Evolutionary conservation across 2,888 invertebrate genomes (phyloP).

Genomic region (Melanostoma mellinum): DNA sequence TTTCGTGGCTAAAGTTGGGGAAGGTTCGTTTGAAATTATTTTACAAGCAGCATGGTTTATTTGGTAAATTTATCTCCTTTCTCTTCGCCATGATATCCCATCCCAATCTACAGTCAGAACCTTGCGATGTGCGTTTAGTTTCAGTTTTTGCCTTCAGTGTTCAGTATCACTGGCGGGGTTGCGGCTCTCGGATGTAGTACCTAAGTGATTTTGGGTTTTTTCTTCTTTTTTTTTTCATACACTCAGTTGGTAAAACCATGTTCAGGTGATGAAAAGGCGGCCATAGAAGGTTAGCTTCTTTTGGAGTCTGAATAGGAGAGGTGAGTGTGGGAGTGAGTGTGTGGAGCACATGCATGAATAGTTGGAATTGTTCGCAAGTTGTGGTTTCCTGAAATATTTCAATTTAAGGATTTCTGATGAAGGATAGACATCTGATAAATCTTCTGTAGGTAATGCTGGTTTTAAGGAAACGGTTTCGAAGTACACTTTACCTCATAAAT

Average conservation of each 20-base stretch:
- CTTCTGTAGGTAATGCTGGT: too few species aligned
- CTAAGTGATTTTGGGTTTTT: slow-evolving; percentile 5
- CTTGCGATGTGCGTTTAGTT: slow-evolving; percentile 45
- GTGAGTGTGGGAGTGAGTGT: too few species aligned
- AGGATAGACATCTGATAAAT: too few species aligned
- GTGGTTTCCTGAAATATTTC: too few species aligned
- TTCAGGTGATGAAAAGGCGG: background rate
- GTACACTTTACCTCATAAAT: too few species aligned
- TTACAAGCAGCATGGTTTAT: slow-evolving; percentile 60
- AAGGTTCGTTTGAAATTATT: slow-evolving; percentile 56
- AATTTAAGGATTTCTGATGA: too few species aligned
- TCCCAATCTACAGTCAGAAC: background rate
- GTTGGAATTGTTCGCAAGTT: too few species aligned
- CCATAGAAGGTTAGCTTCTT: background rate
- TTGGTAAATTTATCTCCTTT: slow-evolving; percentile 53
- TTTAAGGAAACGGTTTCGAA: too few species aligned
- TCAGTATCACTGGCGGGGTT: background rate
- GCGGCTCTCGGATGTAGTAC: slow-evolving; percentile 9
- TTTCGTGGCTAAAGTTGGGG: slow-evolving; percentile 10
- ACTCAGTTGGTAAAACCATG: slow-evolving; percentile 7
- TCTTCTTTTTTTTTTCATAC: slow-evolving; percentile 8
- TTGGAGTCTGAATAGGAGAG: too few species aligned
- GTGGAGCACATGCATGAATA: too few species aligned
- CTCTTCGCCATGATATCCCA: slow-evolving; percentile 37
- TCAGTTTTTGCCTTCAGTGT: slow-evolving; percentile 30